Evolutionary conservation across 2,113 vertebrate genomes (phyloP).

Genomic region (Euleptes europaea): DNA sequence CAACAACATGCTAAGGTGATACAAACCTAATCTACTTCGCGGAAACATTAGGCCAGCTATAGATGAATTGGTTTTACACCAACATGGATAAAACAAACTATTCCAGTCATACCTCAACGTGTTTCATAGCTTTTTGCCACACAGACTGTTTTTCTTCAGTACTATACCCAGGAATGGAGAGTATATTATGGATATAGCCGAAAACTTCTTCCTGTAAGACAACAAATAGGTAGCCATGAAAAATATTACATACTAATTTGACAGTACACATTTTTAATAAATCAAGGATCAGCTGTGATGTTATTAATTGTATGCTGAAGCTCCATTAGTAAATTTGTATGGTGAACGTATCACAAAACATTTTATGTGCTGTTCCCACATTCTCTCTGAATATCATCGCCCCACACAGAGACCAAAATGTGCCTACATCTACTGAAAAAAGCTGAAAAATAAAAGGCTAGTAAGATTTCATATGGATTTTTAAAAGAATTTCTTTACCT

Average conservation of each 20-base stretch:
- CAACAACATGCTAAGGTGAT: neutral
- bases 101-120: constrained; percentile 79
- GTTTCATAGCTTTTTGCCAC: constrained; percentile 84
- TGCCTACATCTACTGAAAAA: neutral
- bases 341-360: neutral
- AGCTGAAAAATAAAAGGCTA: neutral
- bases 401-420: neutral
- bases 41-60: constrained; percentile 18
- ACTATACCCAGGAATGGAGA: constrained; percentile 91
- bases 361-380: neutral
- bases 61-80: neutral
- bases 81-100: neutral
- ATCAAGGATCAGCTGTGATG: neutral
- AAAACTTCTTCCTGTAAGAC: constrained; percentile 88
- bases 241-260: neutral
- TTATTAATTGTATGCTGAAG: neutral
- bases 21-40: neutral
- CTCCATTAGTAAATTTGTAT: neutral
- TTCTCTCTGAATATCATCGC: neutral
- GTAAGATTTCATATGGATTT: neutral
- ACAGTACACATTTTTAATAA: neutral
- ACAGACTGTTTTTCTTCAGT: constrained; percentile 86
- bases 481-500: constrained; percentile 73
- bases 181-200: constrained; percentile 93
- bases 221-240: constrained; percentile 27